Conservation (phyloP, 2,113 vertebrate genomes). For the Scolopax mira region DNA sequence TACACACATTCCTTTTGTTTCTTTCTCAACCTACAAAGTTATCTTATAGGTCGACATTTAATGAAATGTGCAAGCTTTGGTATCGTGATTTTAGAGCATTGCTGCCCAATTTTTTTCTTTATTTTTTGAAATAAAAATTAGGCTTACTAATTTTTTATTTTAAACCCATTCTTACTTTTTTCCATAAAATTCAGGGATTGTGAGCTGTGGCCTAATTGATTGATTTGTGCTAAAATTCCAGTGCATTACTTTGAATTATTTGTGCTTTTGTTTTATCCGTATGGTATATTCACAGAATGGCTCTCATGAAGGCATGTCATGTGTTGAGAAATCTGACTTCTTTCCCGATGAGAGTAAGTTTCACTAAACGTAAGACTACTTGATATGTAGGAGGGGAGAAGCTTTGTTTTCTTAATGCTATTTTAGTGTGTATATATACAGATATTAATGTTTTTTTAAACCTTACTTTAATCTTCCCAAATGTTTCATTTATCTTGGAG, state of each 20-base stretch:
- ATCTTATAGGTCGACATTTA: neutral
- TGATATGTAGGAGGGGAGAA: neutral
- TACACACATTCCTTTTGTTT: fast-evolving
- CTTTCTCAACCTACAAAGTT: neutral
- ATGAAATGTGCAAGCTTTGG: neutral
- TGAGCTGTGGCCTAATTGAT: neutral
- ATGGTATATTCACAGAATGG: neutral
- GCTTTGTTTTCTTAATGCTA: neutral
- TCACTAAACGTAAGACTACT: neutral
- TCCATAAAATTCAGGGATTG: neutral
- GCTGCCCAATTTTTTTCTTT: neutral
- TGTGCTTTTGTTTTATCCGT: neutral
- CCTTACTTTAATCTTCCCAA: neutral
- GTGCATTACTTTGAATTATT: neutral
- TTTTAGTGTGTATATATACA: neutral
- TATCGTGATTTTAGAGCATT: neutral
- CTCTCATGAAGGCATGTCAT: neutral
- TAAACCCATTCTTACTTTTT: neutral
- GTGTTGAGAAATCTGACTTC: neutral
- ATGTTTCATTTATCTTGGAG: neutral
- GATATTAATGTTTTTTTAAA: neutral
- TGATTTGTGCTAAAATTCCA: neutral
- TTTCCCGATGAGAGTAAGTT: neutral
- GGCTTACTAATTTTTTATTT: neutral
- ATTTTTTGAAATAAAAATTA: neutral